phyloP scores from a whole-genome alignment of 2,113 vertebrate genomes.

The Chitala chitala region DNA sequence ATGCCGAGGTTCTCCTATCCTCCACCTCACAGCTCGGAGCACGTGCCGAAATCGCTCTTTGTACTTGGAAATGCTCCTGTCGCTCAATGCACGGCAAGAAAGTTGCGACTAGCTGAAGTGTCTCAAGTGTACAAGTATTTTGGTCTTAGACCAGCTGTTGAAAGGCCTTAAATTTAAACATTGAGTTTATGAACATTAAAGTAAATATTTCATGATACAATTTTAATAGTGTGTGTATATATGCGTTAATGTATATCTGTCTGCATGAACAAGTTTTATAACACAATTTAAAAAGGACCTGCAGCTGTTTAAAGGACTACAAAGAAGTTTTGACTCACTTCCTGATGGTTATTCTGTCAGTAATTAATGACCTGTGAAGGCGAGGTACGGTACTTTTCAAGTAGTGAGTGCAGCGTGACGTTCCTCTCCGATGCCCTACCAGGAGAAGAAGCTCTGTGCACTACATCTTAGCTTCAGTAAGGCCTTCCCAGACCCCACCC shows the following conservation, averaged over 20 bases:
- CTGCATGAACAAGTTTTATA: neutral
- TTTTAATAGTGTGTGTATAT: neutral
- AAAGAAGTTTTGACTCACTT: conserved; percentile 22
- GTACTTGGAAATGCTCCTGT: too few relatives aligned
- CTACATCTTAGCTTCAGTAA: neutral
- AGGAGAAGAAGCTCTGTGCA: neutral
- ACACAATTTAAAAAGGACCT: neutral
- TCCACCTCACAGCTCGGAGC: neutral
- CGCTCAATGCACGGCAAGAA: too few relatives aligned
- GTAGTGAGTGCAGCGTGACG: conserved; percentile 37
- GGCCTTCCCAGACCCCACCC: neutral
- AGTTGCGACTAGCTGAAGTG: too few relatives aligned
- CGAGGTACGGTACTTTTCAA: conserved; percentile 36
- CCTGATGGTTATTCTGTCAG: conserved; percentile 28
- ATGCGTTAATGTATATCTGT: neutral
- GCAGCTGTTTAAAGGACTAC: conserved; percentile 11
- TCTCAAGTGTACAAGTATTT: neutral
- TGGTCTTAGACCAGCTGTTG: neutral
- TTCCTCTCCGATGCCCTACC: conserved; percentile 11
- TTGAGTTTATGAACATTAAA: neutral
- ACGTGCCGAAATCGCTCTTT: too few relatives aligned
- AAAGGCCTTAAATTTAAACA: neutral
- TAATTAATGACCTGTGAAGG: conserved; percentile 36
- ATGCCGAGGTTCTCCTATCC: neutral
- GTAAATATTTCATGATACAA: neutral